These are phyloP conservation scores for Centrocercus urophasianus DNA, from an alignment of 2,113 vertebrate genomes.

Conservation along the genomic window DNA sequence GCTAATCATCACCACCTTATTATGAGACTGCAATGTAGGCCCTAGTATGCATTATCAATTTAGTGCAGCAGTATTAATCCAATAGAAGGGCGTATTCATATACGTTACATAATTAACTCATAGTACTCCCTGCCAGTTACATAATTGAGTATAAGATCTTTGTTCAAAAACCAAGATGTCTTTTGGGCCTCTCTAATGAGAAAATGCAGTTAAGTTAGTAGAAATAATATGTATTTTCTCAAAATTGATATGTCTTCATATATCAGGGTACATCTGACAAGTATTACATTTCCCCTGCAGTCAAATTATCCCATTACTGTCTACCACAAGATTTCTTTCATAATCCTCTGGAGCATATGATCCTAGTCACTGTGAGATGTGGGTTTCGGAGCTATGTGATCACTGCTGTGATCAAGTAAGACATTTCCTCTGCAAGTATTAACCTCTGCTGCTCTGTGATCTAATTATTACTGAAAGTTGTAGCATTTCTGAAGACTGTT, in stretches of 20 bases:
- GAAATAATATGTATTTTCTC: neutral
- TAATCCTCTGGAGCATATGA: slow-evolving; percentile 6
- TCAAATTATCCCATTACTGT: slow-evolving; percentile 39
- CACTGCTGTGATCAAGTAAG: slow-evolving; percentile 7
- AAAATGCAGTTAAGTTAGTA: slow-evolving; percentile 25
- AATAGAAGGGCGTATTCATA: neutral
- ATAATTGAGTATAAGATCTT: neutral
- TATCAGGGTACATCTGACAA: neutral
- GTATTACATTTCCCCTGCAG: neutral
- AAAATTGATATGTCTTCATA: neutral
- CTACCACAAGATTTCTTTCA: slow-evolving; percentile 38
- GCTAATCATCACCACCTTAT: neutral
- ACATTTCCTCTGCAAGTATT: slow-evolving; percentile 19
- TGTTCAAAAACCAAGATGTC: neutral
- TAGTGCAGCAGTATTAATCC: neutral
- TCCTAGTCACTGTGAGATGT: neutral
- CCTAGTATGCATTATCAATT: neutral
- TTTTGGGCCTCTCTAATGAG: neutral
- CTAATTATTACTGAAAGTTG: slow-evolving; percentile 22
- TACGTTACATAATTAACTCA: neutral
- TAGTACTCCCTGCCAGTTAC: neutral
- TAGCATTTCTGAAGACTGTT: slow-evolving; percentile 25
- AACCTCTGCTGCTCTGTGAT: neutral
- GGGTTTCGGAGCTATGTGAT: neutral
- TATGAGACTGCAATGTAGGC: neutral